Base-by-base conservation (phyloP, 2,113 vertebrate genomes). In the Budorcas taxicolor region DNA sequence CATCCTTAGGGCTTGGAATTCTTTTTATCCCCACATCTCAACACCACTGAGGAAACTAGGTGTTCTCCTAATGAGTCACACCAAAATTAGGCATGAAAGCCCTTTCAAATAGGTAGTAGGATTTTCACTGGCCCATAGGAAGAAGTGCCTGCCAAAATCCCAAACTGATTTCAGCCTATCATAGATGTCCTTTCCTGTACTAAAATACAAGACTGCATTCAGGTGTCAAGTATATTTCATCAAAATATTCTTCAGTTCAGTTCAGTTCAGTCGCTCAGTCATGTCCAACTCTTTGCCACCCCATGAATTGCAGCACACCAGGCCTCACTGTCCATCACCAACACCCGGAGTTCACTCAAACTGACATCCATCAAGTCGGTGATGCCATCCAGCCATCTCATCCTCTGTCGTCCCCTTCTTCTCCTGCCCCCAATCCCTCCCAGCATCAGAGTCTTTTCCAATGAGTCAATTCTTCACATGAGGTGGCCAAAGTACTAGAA, bases 321-420 rank as follows among this genome's bases (percentile, higher is more conserved):
- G 57, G 23, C 23, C 55, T 57, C 55, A 1, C 23, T 58, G 9
- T 58, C 57, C 57, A 57, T 57, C 21, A 25, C 23, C 55, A 57
- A 0, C 55, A 25, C 55, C 55, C 4, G 1, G 23, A 57, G 55
- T 57, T 57, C 3, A 57, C 9, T 57, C 55, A 57, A 21, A 57
- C 3, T 25, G 21, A 25, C 0, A 1, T 57, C 55, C 55, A 57
- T 25, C 23, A 4, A 25, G 55, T 57, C 3, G 0, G 23, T 57
- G 55, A 57, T 57, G 55, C 23, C 55, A 57, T 57, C 55, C 23
- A 57, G 9, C 23, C 55, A 57, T 57, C 23, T 57, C 55, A 57
- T 11, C 55, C 55, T 57, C 23, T 3, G 55, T 57, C 9, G 0
- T 25, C 23, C 23, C 23, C 23, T 57, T 57, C 0, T 57, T 3